Base-by-base conservation (phyloP, 2,797 vertebrate species). In the Muscicapa comitata region DNA sequence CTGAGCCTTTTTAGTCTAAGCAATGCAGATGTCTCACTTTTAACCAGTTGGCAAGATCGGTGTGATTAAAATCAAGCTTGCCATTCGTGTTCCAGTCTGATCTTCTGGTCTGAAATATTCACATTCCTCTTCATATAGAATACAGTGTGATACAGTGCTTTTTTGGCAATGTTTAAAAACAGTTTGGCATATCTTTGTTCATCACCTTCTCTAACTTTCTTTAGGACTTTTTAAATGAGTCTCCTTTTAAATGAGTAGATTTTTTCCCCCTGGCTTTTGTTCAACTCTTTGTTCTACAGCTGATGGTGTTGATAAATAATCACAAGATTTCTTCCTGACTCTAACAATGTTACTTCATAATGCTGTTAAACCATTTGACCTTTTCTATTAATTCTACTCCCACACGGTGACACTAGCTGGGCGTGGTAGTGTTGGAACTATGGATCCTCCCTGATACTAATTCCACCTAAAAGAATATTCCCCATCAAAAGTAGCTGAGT, bases 221-320 rank as follows among this genome's bases (percentile, higher is more conserved):
- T 74, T 90, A 78, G 51, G 11, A 72, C 51, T 87, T 51, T 51
- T 51, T 63, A 78, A 81, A 91, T 21, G 35, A 74, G 25, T 73
- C 14, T 26, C 48, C 48, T 66, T 86, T 67, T 72, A 87, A 83
- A 77, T 7, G 2, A 77, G 59, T 28, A 37, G 4, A 6, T 2
- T 47, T 61, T 53, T 92, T 43, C 3, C n/a, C 10, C 9, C 51
- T 92, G 84, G 80, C 83, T 90, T 86, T 19, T 53, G 10, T 35
- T 79, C 85, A 91, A 1, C 40, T 87, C 74, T 76, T 88, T 96
- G 73, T 82, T 75, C 37, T 93, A 77, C 58, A 86, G 57, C 68
- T 95, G 89, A 92, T 95, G 40, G 33, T 75, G 63, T 66, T 96
- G 91, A 93, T 91, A 93, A 88, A 93, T 92, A 90, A 86, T 91